Percentiles rank a stretch among this genome's conserved stretches.
Conservation (phyloP, 2,113 vertebrate genomes). For the Delphinapterus leucas region DNA sequence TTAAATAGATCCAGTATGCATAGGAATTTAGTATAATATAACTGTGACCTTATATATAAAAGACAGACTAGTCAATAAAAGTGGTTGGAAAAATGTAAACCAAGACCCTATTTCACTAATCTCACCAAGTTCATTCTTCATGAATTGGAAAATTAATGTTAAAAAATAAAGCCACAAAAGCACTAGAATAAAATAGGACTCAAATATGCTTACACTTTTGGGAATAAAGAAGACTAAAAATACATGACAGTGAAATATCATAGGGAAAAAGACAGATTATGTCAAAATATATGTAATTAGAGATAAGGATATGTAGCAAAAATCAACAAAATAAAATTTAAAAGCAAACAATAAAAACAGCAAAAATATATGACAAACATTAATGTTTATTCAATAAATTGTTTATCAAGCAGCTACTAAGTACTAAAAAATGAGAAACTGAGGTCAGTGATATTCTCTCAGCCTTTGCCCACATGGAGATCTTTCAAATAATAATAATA, state of each 20-base stretch:
- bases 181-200: background rate
- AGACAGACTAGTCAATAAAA: background rate
- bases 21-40: background rate
- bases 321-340: background rate
- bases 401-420: background rate
- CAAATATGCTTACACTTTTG: background rate
- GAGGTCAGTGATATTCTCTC: background rate
- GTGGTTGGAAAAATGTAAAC: background rate
- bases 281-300: background rate
- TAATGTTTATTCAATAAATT: background rate
- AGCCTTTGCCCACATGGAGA: background rate
- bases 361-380: background rate
- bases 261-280: background rate
- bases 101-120: background rate
- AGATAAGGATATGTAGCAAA: background rate
- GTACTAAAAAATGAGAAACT: background rate
- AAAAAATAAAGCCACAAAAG: background rate
- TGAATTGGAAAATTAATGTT: background rate
- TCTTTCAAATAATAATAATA: background rate
- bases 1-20: background rate
- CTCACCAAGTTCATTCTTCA: background rate
- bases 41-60: background rate
- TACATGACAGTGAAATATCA: background rate
- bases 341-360: background rate
- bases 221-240: background rate